Base-by-base conservation (phyloP, 2,797 vertebrate species). In the Brotula barbata region DNA sequence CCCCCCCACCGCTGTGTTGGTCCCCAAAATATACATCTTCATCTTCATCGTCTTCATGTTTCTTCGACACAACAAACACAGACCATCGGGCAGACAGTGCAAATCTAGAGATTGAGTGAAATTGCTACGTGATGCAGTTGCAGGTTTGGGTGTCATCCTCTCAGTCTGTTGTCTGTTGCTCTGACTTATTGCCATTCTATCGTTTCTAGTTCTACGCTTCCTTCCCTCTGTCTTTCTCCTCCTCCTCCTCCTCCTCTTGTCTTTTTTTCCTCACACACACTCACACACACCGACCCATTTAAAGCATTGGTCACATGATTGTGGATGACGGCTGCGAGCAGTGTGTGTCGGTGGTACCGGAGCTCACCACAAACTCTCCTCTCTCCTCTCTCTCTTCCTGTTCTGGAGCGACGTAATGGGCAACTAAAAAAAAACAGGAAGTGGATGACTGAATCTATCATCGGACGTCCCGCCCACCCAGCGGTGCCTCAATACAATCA, bases 21-120 rank as follows among this genome's bases (percentile, higher is more conserved):
- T 91, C 89, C 89, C 88, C 86, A 89, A 90, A 90, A 91, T 87
- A 90, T 87, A 89, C 84, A 87, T 86, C 62, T 71, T 76, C 73
- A 71, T 71, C 47, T 21, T 34, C 67, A 4, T 28, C 25, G 4
- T 28, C 25, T 28, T 28, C 31, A 71, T 78, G 75, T 87, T 89
- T 87, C 80, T 83, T 85, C 78, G 85, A 83, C 79, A 87, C 78
- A 82, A 89, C 81, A 89, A 89, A 91, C 88, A 90, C 87, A 89
- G 86, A 90, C 87, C 86, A 85, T 86, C 84, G 84, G 86, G 89
- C 88, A 86, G 82, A 92, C 88, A 90, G 90, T 90, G 90, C 89
- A 92, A 90, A 88, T 91, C 89, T 90, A 91, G 86, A 85, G 79
- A 74, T 85, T 87, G 83, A 82, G 87, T 89, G 88, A 89, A 89